Percentiles rank a stretch among this genome's conserved stretches.
Conservation (phyloP, 2,113 vertebrate genomes). For the rat (Rattus norvegicus) region DNA sequence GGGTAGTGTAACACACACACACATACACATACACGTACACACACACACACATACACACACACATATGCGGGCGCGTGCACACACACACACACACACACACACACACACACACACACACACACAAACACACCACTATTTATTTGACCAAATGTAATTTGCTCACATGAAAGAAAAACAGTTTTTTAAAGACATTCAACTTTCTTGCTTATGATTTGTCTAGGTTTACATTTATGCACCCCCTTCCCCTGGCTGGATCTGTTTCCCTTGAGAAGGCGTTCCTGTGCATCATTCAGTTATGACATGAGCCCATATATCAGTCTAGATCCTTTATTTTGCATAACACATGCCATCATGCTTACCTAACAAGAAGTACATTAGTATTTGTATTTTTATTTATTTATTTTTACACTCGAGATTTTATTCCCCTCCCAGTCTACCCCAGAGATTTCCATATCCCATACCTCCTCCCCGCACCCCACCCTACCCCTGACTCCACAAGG, state of each 20-base stretch:
- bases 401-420: no score
- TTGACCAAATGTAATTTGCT: background rate
- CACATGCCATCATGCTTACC: background rate
- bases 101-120: no score
- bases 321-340: background rate
- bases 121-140: background rate
- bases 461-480: no score
- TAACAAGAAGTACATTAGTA: background rate
- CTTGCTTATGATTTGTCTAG: background rate
- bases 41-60: no score
- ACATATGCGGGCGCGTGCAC: no score
- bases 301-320: background rate
- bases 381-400: no score
- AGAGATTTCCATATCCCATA: no score
- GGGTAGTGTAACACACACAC: no score
- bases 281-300: background rate
- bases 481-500: no score
- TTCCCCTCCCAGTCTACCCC: no score
- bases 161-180: background rate
- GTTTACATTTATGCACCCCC: background rate
- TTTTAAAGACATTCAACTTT: background rate
- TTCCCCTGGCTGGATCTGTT: background rate
- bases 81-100: no score
- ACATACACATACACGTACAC: no score
- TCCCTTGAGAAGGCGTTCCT: background rate